Percentiles rank a stretch among this genome's conserved stretches.
These are phyloP conservation scores for Sternarchorhynchus goeldii DNA, from an alignment of 2,797 vertebrate genomes.

Conservation along the genomic window DNA sequence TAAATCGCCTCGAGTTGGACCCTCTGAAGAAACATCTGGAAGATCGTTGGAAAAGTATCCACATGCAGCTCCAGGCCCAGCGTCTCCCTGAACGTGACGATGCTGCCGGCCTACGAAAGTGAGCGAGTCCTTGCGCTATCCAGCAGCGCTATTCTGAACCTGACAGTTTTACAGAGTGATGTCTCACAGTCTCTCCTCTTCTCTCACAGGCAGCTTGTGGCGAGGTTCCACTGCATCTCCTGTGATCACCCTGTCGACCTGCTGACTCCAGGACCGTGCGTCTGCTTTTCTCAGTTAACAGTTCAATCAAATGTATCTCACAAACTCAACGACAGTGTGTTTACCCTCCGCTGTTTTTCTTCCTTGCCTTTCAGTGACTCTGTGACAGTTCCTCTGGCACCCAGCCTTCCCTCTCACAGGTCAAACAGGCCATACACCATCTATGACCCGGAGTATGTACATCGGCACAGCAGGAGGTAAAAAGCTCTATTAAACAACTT, in stretches of 20 bases:
- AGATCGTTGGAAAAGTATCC: slow-evolving; percentile 74
- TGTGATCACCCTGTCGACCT: slow-evolving; percentile 77
- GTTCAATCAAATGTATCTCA: not conserved
- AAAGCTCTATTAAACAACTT: slow-evolving; percentile 9
- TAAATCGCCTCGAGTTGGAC: slow-evolving; percentile 83
- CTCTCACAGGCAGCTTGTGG: slow-evolving; percentile 74
- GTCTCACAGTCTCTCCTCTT: not conserved
- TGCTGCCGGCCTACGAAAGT: slow-evolving; percentile 80
- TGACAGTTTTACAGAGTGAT: not conserved
- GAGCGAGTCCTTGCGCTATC: slow-evolving; percentile 33
- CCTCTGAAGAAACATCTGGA: slow-evolving; percentile 80
- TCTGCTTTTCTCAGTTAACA: slow-evolving; percentile 37
- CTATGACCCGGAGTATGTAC: slow-evolving; percentile 73
- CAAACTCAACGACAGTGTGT: no score
- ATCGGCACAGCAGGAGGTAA: slow-evolving; percentile 73
- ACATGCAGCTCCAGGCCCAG: slow-evolving; percentile 72
- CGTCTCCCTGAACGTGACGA: slow-evolving; percentile 60
- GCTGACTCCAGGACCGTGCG: slow-evolving; percentile 76
- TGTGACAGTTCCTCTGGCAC: slow-evolving; percentile 60
- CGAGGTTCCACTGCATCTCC: slow-evolving; percentile 80
- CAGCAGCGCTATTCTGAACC: not conserved
- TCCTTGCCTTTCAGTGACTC: slow-evolving; percentile 49
- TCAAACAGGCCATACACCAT: slow-evolving; percentile 61
- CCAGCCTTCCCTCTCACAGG: slow-evolving; percentile 62
- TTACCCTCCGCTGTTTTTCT: not conserved